Evolutionary conservation across 1,140 invertebrate genomes (phyloP), one percentile per base, ranked within the genome.

Genomic region (Papilio xuthus): DNA sequence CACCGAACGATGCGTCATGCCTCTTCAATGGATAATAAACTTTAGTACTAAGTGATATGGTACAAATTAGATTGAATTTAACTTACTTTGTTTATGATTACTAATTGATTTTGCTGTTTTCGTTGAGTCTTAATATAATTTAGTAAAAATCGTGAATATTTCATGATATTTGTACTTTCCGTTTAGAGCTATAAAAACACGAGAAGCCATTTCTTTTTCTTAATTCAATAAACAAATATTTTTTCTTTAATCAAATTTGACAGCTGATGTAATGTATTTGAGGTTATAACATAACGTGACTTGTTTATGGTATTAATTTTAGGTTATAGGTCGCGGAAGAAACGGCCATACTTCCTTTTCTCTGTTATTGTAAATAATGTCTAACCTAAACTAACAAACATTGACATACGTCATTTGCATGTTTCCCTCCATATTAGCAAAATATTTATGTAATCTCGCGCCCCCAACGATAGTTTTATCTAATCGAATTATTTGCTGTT

Each of bases 401-500:
- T 0, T 53, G n/a, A 60, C 20, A 12, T 0, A 28, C 60, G 60
- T 67, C 60, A 67, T 60, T 67, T 32, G 26, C 60, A 67, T 67
- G 18, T 32, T 67, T 67, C 60, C 26, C 12, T 67, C 23, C 26
- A 4, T 67, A 67, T 15, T 28, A 10, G 60, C 60, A 67, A 28
- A 63, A 63, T 63, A 67, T 67, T 67, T 67, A 67, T 13, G 60
- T 67, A 67, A 67, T 67, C 60, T 23, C 60, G 60, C 60, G 60
- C 26, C 26, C 60, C 60, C 60, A 18, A 6, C 13, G 60, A 26
- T 26, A 23, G 53, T 13, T 26, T 67, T 67, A 67, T 63, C 60
- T 63, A 28, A 60, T 60, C 23, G 28, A 67, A 67, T 28, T 67
- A 67, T 67, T 28, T 67, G 60, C 10, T 26, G 10, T 28, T 67